A percentile compares a stretch with the other conserved stretches of the same genome.
These are phyloP conservation scores for Notechis scutatus DNA, from an alignment of 2,113 vertebrate species.

Conservation along the genomic window DNA sequence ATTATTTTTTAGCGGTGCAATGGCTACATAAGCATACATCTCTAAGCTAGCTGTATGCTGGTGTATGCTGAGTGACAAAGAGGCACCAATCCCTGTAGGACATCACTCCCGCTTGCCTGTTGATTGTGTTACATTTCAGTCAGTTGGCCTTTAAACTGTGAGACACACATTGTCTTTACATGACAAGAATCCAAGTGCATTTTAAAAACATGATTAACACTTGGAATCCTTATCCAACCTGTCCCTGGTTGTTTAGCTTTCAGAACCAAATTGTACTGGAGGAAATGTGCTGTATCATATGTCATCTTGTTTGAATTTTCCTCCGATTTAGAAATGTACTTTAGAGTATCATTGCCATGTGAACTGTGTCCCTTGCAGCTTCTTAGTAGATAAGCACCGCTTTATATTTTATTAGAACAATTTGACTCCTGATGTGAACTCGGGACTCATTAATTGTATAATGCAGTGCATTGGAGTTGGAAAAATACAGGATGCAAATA, in stretches of 20 bases:
- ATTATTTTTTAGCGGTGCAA: too few species aligned
- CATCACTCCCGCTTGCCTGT: neutral
- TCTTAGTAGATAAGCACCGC: constrained; percentile 48
- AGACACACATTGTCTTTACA: neutral
- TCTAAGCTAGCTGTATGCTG: neutral
- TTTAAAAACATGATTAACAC: constrained; percentile 61
- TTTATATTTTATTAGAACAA: constrained; percentile 61
- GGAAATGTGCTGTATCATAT: constrained; percentile 68
- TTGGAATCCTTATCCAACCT: constrained; percentile 76
- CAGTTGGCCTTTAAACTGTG: neutral
- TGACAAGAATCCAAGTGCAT: neutral
- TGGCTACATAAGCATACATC: neutral
- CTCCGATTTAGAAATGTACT: constrained; percentile 64
- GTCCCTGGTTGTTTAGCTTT: constrained; percentile 72
- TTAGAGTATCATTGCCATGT: constrained; percentile 55
- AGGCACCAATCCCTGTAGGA: neutral
- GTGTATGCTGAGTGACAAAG: neutral
- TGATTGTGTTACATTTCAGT: neutral
- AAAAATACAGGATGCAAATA: constrained; percentile 77
- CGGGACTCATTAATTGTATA: constrained; percentile 58
- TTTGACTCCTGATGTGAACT: constrained; percentile 57
- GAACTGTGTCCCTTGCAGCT: constrained; percentile 51
- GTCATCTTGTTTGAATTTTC: constrained; percentile 46
- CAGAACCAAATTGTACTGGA: constrained; percentile 68
- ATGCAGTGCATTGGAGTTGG: constrained; percentile 58